Evolutionary conservation across 2,797 vertebrate genomes (phyloP), one percentile per base, ranked within the genome.

Genomic region (Pachyuromys duprasi): DNA sequence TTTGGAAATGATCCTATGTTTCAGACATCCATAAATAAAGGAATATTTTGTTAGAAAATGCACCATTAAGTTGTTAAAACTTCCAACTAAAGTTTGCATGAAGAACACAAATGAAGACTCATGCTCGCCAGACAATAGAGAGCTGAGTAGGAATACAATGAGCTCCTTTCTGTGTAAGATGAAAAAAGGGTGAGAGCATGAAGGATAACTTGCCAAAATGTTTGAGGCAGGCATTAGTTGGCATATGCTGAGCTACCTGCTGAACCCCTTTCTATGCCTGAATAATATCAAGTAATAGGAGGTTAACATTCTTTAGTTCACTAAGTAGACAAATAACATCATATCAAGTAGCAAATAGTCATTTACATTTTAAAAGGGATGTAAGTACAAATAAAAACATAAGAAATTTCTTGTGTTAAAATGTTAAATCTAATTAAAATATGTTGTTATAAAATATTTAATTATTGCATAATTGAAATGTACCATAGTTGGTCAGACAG

Each of bases 1-100:
- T 95, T 94, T 91, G 53, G 89, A 97, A 96, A 95, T 89, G 97
- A 96, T 90, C 89, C 65, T 86, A 92, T 80, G 82, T 96, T 97
- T 96, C 95, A 93, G 63, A 94, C 91, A 89, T 78, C 83, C 18
- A 49, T 92, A 93, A 69, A 36, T 75, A 79, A 96, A 95, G 76
- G 14, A 18, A 70, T 90, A 86, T 91, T 96, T 97, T 88, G 12
- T 65, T 86, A 69, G 65, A 86, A 97, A 95, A 96, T 70, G 93
- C 55, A 90, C n/a, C 89, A 55, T 97, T 96, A 94, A 91, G 76
- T 69, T 94, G 45, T 79, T 95, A 97, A 96, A 95, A 91, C 28
- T 89, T 83, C 33, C 3, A 94, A 57, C 24, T 76, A 82, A 84
- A 91, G 74, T 76, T 70, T 90, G 63, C 72, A 49, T 75, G 39